Evolutionary conservation across 1,140 invertebrate genomes (phyloP).

Genomic region (Leptopilina boulardi): DNA sequence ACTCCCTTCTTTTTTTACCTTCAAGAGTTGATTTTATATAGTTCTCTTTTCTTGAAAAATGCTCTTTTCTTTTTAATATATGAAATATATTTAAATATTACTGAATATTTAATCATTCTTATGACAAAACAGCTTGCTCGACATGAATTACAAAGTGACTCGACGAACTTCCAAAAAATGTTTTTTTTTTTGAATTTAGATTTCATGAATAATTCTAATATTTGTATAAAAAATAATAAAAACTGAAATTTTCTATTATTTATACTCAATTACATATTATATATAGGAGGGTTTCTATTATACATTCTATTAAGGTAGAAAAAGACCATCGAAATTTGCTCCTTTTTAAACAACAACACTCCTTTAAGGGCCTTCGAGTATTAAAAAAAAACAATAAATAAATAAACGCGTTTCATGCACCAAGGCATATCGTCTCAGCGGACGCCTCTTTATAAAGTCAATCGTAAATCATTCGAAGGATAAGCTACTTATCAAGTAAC

Average conservation of each 20-base stretch:
- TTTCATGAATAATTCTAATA: slow-evolving; percentile 1
- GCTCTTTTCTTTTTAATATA: neutral
- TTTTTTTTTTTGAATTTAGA: neutral
- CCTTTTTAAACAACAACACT: too few species aligned
- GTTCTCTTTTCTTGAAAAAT: neutral
- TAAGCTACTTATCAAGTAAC: slow-evolving; percentile 23
- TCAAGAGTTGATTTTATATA: neutral
- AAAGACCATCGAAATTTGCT: too few species aligned
- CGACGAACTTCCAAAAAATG: neutral
- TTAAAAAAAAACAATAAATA: too few species aligned
- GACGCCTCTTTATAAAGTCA: neutral
- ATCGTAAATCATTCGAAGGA: neutral
- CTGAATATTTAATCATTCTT: neutral
- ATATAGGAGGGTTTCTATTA: too few species aligned
- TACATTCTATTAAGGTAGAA: too few species aligned
- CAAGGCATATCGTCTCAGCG: neutral
- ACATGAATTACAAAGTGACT: neutral
- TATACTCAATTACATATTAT: too few species aligned
- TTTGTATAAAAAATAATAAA: too few species aligned
- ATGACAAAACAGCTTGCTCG: neutral
- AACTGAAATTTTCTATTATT: neutral
- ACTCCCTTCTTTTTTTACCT: too few species aligned
- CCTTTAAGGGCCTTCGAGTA: neutral
- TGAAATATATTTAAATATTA: neutral
- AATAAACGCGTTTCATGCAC: slow-evolving; percentile 13